Evolutionary conservation across 2,113 vertebrate genomes (phyloP).

Genomic region (Rousettus leschenaultii): DNA sequence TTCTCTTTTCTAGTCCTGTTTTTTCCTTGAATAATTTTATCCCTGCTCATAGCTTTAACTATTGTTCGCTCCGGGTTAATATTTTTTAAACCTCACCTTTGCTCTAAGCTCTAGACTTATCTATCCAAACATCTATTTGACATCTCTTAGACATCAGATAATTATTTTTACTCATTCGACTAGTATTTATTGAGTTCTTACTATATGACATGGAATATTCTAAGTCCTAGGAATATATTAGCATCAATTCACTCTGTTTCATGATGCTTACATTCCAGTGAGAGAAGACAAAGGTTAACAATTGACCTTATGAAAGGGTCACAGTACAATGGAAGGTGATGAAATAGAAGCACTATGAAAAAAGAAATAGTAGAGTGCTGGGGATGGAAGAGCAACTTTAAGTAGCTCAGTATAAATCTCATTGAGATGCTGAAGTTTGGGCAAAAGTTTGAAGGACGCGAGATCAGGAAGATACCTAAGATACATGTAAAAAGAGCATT

Average conservation of each 20-base stretch:
- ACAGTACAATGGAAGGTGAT: neutral
- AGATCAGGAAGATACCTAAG: neutral
- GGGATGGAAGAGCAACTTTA: neutral
- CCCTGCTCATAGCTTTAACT: neutral
- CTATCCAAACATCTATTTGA: neutral
- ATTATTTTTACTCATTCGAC: neutral
- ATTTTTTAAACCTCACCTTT: neutral
- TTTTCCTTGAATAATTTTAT: neutral
- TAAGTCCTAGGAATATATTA: neutral
- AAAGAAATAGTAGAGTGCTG: neutral
- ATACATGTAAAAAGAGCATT: neutral
- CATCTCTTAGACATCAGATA: neutral
- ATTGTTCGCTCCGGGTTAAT: neutral
- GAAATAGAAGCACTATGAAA: neutral
- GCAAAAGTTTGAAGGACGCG: neutral
- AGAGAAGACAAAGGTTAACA: neutral
- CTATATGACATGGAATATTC: neutral
- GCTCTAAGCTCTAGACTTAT: neutral
- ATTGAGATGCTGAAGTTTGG: neutral
- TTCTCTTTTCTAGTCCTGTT: neutral
- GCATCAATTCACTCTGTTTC: neutral
- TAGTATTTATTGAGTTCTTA: neutral
- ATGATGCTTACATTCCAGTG: neutral
- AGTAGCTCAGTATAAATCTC: neutral
- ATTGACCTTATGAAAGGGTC: neutral